phyloP scores from a whole-genome alignment of 2,888 invertebrate genomes.

The Nasonovia ribisnigri region DNA sequence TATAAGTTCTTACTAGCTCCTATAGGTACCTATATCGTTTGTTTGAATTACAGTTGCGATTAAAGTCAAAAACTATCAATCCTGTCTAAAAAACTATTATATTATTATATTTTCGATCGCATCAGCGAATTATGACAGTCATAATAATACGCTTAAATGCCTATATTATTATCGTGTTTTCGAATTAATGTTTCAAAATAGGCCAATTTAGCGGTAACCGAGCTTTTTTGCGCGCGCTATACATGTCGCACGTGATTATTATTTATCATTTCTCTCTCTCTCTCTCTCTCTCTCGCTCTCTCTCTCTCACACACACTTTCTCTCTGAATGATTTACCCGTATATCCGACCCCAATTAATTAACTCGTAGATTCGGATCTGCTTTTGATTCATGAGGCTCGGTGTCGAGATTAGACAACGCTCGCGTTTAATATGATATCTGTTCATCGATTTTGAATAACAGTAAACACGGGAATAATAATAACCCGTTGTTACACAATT shows the following conservation, averaged over 20 bases:
- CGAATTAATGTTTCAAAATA: not conserved
- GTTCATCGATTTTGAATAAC: conserved; percentile 10
- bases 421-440: not conserved
- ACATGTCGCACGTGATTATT: not conserved
- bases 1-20: not conserved
- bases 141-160: not conserved
- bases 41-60: not conserved
- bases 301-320: not conserved
- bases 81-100: not conserved
- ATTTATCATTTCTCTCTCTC: not conserved
- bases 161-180: not conserved
- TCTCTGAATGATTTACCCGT: not conserved
- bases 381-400: conserved; percentile 29
- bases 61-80: not conserved
- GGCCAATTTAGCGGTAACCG: not conserved
- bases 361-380: conserved; percentile 43
- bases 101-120: too few species aligned
- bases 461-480: not conserved
- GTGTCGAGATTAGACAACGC: conserved; percentile 6
- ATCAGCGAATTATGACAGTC: not conserved
- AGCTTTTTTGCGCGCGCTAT: not conserved
- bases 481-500: not conserved
- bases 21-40: not conserved
- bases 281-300: not conserved
- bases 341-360: conserved; percentile 39